These are phyloP conservation scores for Dioctria linearis DNA, from an alignment of 2,888 invertebrate genomes.

Conservation along the genomic window DNA sequence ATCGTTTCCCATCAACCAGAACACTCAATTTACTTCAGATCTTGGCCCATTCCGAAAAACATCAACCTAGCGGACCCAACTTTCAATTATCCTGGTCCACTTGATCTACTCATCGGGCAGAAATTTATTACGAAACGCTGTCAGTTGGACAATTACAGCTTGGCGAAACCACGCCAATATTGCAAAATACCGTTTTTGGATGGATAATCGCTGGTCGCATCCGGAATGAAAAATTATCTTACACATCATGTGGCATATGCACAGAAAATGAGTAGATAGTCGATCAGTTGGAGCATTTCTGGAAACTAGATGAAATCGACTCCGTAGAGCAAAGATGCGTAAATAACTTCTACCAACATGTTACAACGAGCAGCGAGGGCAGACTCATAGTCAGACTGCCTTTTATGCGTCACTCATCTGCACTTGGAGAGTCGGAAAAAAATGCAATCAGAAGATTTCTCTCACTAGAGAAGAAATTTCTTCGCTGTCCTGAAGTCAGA, in stretches of 20 bases:
- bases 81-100: not conserved
- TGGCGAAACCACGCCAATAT: no score
- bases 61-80: not conserved
- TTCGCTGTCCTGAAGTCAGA: conserved; percentile 53
- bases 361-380: conserved; percentile 40
- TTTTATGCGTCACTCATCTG: conserved; percentile 50
- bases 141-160: no score
- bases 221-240: no score
- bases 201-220: no score
- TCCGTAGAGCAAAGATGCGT: conserved; percentile 57
- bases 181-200: no score
- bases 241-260: not conserved
- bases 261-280: not conserved
- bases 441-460: conserved; percentile 54
- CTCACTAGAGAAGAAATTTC: conserved; percentile 44
- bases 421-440: no score
- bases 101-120: conserved; percentile 33
- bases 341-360: conserved; percentile 51
- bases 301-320: not conserved
- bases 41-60: not conserved
- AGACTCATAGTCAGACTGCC: conserved; percentile 59
- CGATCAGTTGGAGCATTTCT: no score
- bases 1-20: no score
- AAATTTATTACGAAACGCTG: not conserved
- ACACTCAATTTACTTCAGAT: no score